phyloP scores from a whole-genome alignment of 1,140 invertebrate genomes.

The Hylaeus anthracinus region DNA sequence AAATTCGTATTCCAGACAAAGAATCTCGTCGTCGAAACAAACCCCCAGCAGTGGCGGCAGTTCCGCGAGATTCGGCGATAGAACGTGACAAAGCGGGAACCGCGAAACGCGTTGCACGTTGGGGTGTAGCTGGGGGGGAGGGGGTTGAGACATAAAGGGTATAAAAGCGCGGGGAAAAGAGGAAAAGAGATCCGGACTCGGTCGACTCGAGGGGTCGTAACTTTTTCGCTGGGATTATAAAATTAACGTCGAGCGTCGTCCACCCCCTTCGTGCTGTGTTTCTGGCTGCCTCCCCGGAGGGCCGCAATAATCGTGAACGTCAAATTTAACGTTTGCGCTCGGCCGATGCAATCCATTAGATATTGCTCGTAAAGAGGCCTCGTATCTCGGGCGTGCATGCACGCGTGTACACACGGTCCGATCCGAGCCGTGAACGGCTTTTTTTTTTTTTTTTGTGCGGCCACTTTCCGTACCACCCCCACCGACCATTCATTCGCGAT shows the following conservation, averaged over 20 bases:
- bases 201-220: constrained; percentile 71
- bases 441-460: constrained; percentile 35
- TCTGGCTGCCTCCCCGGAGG: constrained; percentile 45
- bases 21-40: neutral
- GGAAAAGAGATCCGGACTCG: constrained; percentile 56
- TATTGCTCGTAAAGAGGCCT: constrained; percentile 80
- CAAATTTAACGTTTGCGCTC: constrained; percentile 73
- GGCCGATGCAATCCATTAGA: constrained; percentile 80
- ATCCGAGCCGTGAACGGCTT: constrained; percentile 29
- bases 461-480: constrained; percentile 45
- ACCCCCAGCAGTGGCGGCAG: neutral
- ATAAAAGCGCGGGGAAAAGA: constrained; percentile 35
- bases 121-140: neutral
- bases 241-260: constrained; percentile 73
- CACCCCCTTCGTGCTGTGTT: constrained; percentile 17
- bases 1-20: neutral
- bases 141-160: constrained; percentile 10
- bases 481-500: constrained; percentile 5
- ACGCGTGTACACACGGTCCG: constrained; percentile 43
- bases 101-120: neutral
- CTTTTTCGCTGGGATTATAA: constrained; percentile 78
- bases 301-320: constrained; percentile 80
- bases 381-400: constrained; percentile 71
- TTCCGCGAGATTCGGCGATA: constrained; percentile 29
- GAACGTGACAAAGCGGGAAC: constrained; percentile 37